These are phyloP conservation scores for Kuschelorhynchus macadamiae DNA, from an alignment of 2,888 invertebrate species.

Conservation along the genomic window DNA sequence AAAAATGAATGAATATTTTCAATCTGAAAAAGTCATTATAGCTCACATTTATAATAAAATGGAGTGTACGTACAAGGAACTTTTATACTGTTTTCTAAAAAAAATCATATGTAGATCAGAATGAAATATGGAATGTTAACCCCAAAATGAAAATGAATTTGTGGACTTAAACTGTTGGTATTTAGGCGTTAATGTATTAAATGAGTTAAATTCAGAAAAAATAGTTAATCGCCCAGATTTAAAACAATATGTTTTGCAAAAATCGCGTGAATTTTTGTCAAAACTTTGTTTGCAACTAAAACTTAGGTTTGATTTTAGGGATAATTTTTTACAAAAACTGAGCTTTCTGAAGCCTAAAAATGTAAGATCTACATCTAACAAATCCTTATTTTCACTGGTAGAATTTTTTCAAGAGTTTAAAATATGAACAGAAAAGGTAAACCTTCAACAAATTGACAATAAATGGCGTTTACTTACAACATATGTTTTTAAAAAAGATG, in stretches of 20 bases:
- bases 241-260: background rate
- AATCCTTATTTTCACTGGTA: constrained; percentile 1
- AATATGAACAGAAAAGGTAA: background rate
- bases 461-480: constrained; percentile 18
- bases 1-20: constrained; percentile 5
- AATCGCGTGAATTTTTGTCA: constrained; percentile 19
- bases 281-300: constrained; percentile 5
- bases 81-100: constrained; percentile 4
- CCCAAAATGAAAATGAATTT: constrained; percentile 22
- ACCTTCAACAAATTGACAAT: constrained; percentile 3
- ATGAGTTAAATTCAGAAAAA: background rate
- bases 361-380: background rate
- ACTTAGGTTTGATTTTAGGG: constrained; percentile 1
- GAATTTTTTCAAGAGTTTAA: background rate
- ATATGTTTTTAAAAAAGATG: constrained; percentile 10
- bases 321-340: constrained; percentile 15
- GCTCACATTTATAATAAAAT: constrained; percentile 5
- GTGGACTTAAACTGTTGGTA: background rate
- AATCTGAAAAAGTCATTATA: constrained; percentile 6
- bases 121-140: constrained; percentile 9
- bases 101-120: constrained; percentile 11
- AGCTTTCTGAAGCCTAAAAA: constrained; percentile 10
- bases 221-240: background rate
- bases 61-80: background rate
- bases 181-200: constrained; percentile 8